phyloP scores from a whole-genome alignment of 2,797 vertebrate genomes.

The Dendrocincla fuliginosa region DNA sequence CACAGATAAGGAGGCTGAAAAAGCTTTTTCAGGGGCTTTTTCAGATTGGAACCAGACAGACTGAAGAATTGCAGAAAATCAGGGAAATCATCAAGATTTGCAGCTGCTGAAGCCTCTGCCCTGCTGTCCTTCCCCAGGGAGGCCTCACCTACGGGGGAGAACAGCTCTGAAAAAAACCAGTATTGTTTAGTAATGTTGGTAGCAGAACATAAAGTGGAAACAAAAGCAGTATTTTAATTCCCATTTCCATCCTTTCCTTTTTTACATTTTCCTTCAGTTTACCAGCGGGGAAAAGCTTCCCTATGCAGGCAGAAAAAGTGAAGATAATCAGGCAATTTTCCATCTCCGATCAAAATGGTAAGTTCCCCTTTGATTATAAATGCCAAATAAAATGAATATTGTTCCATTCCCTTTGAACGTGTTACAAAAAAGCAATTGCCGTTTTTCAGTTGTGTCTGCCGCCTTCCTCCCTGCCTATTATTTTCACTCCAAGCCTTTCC shows the following conservation, averaged over 20 bases:
- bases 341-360: not conserved
- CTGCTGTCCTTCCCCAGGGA: not conserved
- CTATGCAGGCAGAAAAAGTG: not conserved
- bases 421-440: not conserved
- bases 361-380: not conserved
- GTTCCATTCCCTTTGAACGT: not conserved
- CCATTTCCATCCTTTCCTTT: not conserved
- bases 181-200: not conserved
- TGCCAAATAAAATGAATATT: not conserved
- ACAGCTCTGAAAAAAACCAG: not conserved
- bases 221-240: not conserved
- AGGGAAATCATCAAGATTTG: not conserved
- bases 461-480: not conserved
- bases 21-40: not conserved
- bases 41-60: not conserved
- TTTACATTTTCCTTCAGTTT: not conserved
- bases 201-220: not conserved
- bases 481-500: slow-evolving; percentile 4
- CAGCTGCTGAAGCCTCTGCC: not conserved
- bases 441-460: not conserved
- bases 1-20: not conserved
- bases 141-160: not conserved
- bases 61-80: not conserved
- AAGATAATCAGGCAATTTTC: slow-evolving; percentile 17
- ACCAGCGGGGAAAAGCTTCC: not conserved